Percentiles rank a stretch among this genome's conserved stretches.
phyloP scores from a whole-genome alignment of 2,888 invertebrate species.

The Caenorhabditis doughertyi region DNA sequence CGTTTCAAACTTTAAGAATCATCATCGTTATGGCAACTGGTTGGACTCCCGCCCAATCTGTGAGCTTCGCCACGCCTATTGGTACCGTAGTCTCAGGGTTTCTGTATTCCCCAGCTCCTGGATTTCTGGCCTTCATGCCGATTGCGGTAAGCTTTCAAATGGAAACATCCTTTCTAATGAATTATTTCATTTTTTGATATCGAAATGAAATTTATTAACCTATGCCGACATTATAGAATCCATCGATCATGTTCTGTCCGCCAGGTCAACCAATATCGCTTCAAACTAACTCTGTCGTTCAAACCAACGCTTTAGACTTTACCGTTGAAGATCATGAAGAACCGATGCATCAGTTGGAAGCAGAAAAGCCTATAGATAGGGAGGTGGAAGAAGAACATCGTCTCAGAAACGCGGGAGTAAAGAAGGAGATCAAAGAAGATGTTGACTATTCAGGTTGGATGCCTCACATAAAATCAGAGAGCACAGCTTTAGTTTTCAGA shows the following conservation, averaged over 20 bases:
- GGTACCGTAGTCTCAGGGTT: too few species aligned
- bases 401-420: neutral
- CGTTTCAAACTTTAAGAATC: neutral
- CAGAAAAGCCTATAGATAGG: slow-evolving; percentile 6
- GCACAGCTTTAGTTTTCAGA: slow-evolving; percentile 4
- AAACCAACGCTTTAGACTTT: neutral
- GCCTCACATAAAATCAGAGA: neutral
- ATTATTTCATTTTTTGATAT: too few species aligned
- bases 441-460: slow-evolving; percentile 16
- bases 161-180: neutral
- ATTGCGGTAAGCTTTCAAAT: neutral
- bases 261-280: neutral
- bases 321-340: neutral
- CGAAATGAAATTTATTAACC: too few species aligned
- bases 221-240: too few species aligned
- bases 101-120: neutral
- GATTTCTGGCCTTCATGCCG: neutral
- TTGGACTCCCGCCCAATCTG: neutral
- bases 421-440: slow-evolving; percentile 3
- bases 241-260: neutral
- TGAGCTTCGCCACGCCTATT: neutral
- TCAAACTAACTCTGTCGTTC: neutral
- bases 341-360: slow-evolving; percentile 39
- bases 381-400: slow-evolving; percentile 8
- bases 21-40: neutral